These are phyloP conservation scores for Sphyrna mokarran DNA, from an alignment of 2,113 vertebrate species.

Conservation along the genomic window DNA sequence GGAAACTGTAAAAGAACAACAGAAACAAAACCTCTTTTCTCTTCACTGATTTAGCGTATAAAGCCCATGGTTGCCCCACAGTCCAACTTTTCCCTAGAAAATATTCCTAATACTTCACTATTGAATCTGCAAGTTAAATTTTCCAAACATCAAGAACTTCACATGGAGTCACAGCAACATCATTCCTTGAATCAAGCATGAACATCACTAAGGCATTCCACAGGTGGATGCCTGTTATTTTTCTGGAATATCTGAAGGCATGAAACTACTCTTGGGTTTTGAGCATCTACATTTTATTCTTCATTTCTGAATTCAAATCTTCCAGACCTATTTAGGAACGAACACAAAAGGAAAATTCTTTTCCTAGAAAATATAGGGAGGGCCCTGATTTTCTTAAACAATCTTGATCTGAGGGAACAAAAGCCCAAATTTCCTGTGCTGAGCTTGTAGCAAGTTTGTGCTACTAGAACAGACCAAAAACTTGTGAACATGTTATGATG, in stretches of 20 bases:
- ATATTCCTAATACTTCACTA: background rate
- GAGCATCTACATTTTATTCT: background rate
- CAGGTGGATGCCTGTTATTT: background rate
- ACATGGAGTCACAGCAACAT: background rate
- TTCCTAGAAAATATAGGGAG: background rate
- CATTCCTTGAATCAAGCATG: background rate
- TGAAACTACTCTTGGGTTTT: background rate
- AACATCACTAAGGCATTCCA: background rate
- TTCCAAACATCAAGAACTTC: background rate
- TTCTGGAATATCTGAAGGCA: background rate
- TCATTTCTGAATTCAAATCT: background rate
- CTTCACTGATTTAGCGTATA: background rate
- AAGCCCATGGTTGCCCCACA: background rate
- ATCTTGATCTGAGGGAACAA: background rate
- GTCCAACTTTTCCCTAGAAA: background rate
- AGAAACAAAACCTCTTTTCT: background rate
- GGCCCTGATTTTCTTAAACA: background rate
- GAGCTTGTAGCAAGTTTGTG: background rate
- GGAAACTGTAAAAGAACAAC: background rate
- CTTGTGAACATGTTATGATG: background rate
- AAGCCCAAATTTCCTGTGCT: background rate
- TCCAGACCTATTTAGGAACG: background rate
- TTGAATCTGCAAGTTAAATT: background rate
- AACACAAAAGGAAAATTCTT: background rate
- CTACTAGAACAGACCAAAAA: background rate